Evolutionary conservation across 2,888 invertebrate species (phyloP).

Genomic region (Gibbula magus): DNA sequence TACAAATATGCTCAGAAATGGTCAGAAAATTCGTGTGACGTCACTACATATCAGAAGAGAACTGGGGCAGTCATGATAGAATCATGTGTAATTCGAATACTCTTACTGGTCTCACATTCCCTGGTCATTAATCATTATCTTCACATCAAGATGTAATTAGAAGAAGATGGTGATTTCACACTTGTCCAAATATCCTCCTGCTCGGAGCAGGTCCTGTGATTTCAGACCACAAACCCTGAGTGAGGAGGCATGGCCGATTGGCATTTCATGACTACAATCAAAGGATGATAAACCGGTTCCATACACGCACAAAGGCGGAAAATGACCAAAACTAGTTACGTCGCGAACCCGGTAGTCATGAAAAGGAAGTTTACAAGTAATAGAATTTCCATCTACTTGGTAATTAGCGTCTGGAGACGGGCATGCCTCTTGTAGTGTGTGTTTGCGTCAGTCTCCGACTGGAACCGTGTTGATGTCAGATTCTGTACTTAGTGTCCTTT

Average conservation of each 20-base stretch:
- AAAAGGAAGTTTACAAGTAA: constrained; percentile 12
- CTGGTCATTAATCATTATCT: constrained; percentile 7
- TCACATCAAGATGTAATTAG: not conserved
- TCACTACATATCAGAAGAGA: too few relatives aligned
- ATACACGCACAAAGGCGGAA: not conserved
- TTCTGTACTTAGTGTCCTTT: not conserved
- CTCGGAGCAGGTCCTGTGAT: not conserved
- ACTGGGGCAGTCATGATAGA: not conserved
- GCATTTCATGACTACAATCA: constrained; percentile 18
- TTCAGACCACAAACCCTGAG: not conserved
- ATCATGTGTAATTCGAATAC: not conserved
- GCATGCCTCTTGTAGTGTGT: not conserved
- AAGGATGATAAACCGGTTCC: not conserved
- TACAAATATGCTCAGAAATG: too few relatives aligned
- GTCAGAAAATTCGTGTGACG: too few relatives aligned
- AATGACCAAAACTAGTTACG: constrained; percentile 5
- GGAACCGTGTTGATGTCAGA: not conserved
- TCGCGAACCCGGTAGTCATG: not conserved
- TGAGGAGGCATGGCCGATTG: not conserved
- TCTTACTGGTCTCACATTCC: not conserved
- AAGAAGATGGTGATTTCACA: constrained; percentile 10
- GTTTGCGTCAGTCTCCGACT: not conserved
- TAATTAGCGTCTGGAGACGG: not conserved
- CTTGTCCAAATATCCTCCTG: not conserved
- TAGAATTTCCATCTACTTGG: constrained; percentile 12